A percentile compares a stretch with the other conserved stretches of the same genome.
These are phyloP conservation scores for Nymphalis polychloros DNA, from an alignment of 2,888 invertebrate species.

Conservation along the genomic window DNA sequence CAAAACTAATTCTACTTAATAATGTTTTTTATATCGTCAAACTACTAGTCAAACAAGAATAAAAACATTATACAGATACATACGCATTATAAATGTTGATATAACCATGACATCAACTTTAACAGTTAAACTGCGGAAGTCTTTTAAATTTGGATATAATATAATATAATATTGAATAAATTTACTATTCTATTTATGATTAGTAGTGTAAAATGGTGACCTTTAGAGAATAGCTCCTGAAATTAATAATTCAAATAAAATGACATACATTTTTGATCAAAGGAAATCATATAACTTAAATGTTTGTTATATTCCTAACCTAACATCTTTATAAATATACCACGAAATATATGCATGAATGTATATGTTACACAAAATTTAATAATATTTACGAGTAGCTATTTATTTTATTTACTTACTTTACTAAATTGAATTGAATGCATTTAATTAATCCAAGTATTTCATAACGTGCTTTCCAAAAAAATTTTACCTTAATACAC, in stretches of 20 bases:
- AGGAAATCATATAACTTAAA: no score
- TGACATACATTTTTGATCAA: neutral
- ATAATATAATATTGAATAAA: slow-evolving; percentile 14
- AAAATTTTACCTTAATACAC: no score
- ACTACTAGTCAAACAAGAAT: slow-evolving; percentile 66
- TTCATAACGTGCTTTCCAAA: no score
- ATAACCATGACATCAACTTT: slow-evolving; percentile 45
- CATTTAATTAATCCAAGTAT: no score
- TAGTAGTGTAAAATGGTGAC: slow-evolving; percentile 16
- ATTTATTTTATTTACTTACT: no score
- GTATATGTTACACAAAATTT: no score
- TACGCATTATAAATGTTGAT: slow-evolving; percentile 37
- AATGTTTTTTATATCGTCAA: slow-evolving; percentile 51
- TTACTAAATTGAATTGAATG: no score
- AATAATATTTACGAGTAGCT: no score
- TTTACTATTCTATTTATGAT: slow-evolving; percentile 8
- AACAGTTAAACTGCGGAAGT: slow-evolving; percentile 42
- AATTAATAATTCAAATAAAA: neutral
- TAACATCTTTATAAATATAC: no score
- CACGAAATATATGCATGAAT: no score
- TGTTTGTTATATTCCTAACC: no score
- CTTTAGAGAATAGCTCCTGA: neutral
- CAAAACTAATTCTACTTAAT: slow-evolving; percentile 44
- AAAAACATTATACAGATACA: slow-evolving; percentile 38
- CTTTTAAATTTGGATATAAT: slow-evolving; percentile 20